Evolutionary conservation across 2,888 invertebrate genomes (phyloP), one percentile per base, ranked within the genome.

Genomic region (Elysia crispata): DNA sequence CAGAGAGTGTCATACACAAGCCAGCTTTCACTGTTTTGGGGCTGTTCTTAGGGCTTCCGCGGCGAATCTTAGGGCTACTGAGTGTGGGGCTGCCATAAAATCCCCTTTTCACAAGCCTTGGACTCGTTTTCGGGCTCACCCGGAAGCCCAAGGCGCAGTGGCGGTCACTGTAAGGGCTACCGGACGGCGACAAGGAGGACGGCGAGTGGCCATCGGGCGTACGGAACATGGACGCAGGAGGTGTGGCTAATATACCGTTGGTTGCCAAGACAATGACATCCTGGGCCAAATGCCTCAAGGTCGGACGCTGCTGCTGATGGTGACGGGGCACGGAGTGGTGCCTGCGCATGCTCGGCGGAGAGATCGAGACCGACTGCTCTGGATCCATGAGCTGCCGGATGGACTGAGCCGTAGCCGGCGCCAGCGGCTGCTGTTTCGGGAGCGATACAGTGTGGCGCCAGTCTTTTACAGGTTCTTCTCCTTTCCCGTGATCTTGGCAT

Each of bases 251-350:
- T 23, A 79, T 79, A 6, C 79, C 79, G 23, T 79, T 79, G 23
- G 79, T 79, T 3, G 79, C 79, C 25, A 79, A 67, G n/a, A 79
- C 74, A 33, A 79, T 72, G 18, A 79, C 67, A 13, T 79, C 79
- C 23, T 74, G 73, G 11, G 79, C 79, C 25, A 79, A 28, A 6
- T 79, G 79, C 23, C 28, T 50, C 25, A 79, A 67, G 18, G 79
- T 73, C 25, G 67, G 74, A 8, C 74, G 66, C 33, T 79, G 73
- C 20, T 54, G 1, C 20, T 18, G n/a, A 18, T 23, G 60, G 3
- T 20, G 23, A 6, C 20, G 20, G 6, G 60, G 60, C n/a, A 23
- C 20, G 3, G 60, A 20, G n/a, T 20, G 60, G 20, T 23, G 20
- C 6, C 23, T 30, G 25, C 67, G 66, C 25, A 41, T 49, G 6